Conservation (phyloP, 2,797 vertebrate genomes). For the Melopsittacus undulatus region DNA sequence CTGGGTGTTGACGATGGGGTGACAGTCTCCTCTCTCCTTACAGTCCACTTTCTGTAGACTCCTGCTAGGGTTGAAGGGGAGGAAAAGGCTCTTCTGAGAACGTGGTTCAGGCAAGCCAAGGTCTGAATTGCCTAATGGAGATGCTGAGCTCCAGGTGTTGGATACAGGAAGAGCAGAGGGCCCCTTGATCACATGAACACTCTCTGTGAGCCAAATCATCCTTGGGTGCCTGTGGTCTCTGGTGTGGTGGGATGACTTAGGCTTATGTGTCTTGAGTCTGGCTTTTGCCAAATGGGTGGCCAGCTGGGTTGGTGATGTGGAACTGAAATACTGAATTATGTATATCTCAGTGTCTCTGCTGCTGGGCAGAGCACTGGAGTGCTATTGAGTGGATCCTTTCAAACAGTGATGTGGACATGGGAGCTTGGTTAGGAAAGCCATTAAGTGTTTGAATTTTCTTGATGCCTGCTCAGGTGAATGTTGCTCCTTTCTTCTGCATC, state of each 20-base stretch:
- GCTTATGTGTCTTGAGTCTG: neutral
- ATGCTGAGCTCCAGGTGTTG: neutral
- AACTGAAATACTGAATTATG: conserved; percentile 25
- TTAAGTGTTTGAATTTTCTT: conserved; percentile 72
- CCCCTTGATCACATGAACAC: neutral
- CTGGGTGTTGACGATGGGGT: neutral
- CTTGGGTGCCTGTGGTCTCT: neutral
- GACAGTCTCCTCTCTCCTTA: neutral
- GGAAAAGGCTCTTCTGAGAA: neutral
- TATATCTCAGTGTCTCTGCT: neutral
- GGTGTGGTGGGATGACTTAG: neutral
- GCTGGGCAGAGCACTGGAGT: conserved; percentile 26
- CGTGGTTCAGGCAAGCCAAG: neutral
- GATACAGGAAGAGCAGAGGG: neutral
- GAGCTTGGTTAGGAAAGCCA: conserved; percentile 74
- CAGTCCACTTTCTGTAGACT: neutral
- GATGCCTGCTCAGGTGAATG: conserved; percentile 41
- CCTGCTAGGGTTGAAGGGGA: neutral
- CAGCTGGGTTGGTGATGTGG: neutral
- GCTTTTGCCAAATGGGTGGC: neutral
- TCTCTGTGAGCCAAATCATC: neutral
- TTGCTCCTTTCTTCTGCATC: conserved; percentile 29
- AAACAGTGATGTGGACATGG: conserved; percentile 39
- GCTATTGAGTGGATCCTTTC: conserved; percentile 38
- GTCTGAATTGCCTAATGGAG: neutral